Base-by-base conservation (phyloP, 2,888 invertebrate genomes). In the Platycheirus rosarum region DNA sequence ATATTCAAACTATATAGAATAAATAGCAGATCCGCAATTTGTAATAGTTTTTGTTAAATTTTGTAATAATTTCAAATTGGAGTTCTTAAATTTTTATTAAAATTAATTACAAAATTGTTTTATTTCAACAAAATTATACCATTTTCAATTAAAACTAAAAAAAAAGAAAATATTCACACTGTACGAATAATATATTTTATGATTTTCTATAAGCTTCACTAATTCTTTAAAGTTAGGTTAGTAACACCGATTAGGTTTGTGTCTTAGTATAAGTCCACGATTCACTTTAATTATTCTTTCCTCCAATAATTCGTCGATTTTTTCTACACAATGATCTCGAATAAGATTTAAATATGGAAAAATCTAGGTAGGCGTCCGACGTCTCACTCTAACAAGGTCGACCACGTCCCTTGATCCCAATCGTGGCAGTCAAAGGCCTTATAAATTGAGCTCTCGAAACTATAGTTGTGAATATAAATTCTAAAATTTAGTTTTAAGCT, bases 351-450 rank as follows among this genome's bases (percentile, higher is more conserved):
- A 16, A 35, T 32, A 11, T 18, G 8, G 0, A 35, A n/a, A 8
- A n/a, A 0, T 0, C 0, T n/a, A n/a, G 11, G 1, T 1, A 0
- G 18, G 40, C 11, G 40, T 57, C 23, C 6, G 14, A 11, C 23
- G 40, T 57, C 40, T 14, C 1, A 57, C 23, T 23, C 55, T 40
- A 40, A 0, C 0, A 14, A 40, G 55, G 55, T 57, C 6, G 35
- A 3, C 11, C 55, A 57, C 55, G 55, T 23, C 23, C 55, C 55
- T n/a, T n/a, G n/a, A n/a, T n/a, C n/a, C n/a, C n/a, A n/a, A n/a
- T 37, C 4, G 37, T 55, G 13, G 55, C 37, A 29, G 6, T 32
- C 16, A 18, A 35, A 18, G n/a, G 16, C 14, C 32, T 53, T 35
- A 14, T 53, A 16, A 53, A 35, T 53, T 35, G 53, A 35, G 51